Evolutionary conservation across 1,140 invertebrate species (phyloP).

Genomic region (Drosophila melanogaster): DNA sequence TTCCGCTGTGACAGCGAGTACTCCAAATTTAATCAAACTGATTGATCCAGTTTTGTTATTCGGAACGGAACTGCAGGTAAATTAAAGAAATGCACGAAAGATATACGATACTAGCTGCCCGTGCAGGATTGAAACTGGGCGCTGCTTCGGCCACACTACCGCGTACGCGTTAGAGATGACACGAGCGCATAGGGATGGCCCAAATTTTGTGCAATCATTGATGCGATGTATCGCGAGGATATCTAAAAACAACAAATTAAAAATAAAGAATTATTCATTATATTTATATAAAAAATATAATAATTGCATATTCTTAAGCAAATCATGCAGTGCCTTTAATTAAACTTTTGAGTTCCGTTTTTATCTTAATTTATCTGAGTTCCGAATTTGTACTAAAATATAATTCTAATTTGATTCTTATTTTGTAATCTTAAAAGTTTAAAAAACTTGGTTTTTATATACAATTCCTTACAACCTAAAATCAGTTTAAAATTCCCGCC

Average conservation of each 20-base stretch:
- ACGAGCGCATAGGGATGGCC: not conserved
- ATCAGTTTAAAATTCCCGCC: not conserved
- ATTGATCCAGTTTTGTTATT: slow-evolving; percentile 30
- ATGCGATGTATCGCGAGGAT: not conserved
- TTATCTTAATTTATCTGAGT: too few species aligned
- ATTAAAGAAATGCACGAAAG: slow-evolving; percentile 45
- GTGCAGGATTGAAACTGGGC: not conserved
- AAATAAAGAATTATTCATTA: too few species aligned
- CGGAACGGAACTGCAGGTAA: slow-evolving; percentile 37
- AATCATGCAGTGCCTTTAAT: too few species aligned
- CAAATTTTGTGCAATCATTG: slow-evolving; percentile 10
- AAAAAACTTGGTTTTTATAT: too few species aligned
- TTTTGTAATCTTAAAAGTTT: too few species aligned
- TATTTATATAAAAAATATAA: not conserved
- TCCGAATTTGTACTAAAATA: too few species aligned
- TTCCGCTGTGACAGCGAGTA: not conserved
- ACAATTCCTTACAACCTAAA: not conserved
- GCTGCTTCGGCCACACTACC: slow-evolving; percentile 9
- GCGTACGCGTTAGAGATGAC: not conserved
- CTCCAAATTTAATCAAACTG: not conserved
- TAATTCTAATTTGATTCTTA: too few species aligned
- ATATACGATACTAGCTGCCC: slow-evolving; percentile 30
- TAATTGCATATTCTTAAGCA: too few species aligned
- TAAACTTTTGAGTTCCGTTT: too few species aligned
- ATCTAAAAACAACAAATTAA: not conserved